Evolutionary conservation across 30 jellyfish, hydroid and myxozoan genomes (phyloP).

Genomic region (Mastigias papua): DNA sequence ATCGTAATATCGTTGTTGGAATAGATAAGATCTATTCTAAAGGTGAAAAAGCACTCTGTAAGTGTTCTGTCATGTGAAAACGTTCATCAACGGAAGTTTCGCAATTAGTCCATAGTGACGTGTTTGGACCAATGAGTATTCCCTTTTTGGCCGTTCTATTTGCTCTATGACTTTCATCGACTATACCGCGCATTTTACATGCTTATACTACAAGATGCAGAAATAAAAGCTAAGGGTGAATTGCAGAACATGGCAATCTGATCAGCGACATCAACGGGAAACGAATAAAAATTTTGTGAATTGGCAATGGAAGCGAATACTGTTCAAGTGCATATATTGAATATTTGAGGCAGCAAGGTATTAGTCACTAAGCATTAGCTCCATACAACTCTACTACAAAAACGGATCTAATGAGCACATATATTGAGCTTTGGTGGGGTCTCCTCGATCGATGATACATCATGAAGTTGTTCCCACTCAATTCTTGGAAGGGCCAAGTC

Average conservation of each 20-base stretch:
- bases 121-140: too few relatives aligned
- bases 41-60: slow-evolving; percentile 5
- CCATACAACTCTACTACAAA: too few relatives aligned
- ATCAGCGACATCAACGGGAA: too few relatives aligned
- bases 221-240: too few relatives aligned
- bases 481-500: slow-evolving; percentile 57
- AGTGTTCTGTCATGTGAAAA: slow-evolving; percentile 33
- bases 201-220: too few relatives aligned
- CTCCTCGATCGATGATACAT: slow-evolving; percentile 41
- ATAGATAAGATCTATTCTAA: neutral
- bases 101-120: slow-evolving; percentile 17
- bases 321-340: neutral
- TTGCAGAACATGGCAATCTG: too few relatives aligned
- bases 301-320: slow-evolving; percentile 8
- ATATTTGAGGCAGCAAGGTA: slow-evolving; percentile 12
- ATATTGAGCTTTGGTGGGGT: slow-evolving; percentile 17
- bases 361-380: neutral
- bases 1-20: slow-evolving; percentile 23
- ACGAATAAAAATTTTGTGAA: neutral
- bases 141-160: too few relatives aligned
- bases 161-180: too few relatives aligned
- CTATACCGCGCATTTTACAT: too few relatives aligned
- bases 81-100: neutral
- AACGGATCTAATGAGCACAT: slow-evolving; percentile 27
- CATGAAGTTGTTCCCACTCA: slow-evolving; percentile 30